These are phyloP conservation scores for Drosophila histrio DNA, from an alignment of 2,888 invertebrate species.

Conservation along the genomic window DNA sequence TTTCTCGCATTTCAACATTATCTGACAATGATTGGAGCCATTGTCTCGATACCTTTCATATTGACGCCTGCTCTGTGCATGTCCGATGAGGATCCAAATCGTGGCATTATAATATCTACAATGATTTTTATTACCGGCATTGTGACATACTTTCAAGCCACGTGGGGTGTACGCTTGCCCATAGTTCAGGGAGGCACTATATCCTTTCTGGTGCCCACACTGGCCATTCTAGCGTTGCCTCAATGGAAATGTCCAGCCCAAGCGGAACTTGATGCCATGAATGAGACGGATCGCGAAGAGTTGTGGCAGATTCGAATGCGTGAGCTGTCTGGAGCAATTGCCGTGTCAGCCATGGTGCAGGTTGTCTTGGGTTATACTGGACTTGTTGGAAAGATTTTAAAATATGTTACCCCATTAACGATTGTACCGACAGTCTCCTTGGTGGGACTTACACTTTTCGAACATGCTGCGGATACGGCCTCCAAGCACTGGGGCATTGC, in stretches of 20 bases:
- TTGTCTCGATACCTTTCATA: slow-evolving; percentile 92
- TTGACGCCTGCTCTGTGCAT: slow-evolving; percentile 92
- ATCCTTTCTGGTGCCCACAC: slow-evolving; percentile 91
- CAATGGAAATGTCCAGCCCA: slow-evolving; percentile 89
- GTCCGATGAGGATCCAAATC: slow-evolving; percentile 89
- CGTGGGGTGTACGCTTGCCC: slow-evolving; percentile 90
- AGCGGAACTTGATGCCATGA: slow-evolving; percentile 86
- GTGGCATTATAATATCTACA: slow-evolving; percentile 91
- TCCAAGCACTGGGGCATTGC: slow-evolving; percentile 94
- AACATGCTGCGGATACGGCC: slow-evolving; percentile 92
- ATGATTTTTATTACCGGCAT: slow-evolving; percentile 93
- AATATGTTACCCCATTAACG: slow-evolving; percentile 92
- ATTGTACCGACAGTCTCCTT: slow-evolving; percentile 93
- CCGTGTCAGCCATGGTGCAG: slow-evolving; percentile 91
- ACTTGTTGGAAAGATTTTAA: slow-evolving; percentile 89
- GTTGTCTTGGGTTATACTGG: slow-evolving; percentile 90
- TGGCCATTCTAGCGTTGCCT: slow-evolving; percentile 90
- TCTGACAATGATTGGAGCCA: slow-evolving; percentile 93
- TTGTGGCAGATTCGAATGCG: slow-evolving; percentile 91
- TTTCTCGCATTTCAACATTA: slow-evolving; percentile 94
- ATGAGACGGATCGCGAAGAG: slow-evolving; percentile 85
- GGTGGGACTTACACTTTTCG: slow-evolving; percentile 92
- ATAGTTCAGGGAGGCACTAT: slow-evolving; percentile 92
- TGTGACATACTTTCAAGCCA: slow-evolving; percentile 89
- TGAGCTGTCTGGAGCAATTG: slow-evolving; percentile 92